Conservation (phyloP, 2,113 vertebrate species). For the Aepyceros melampus region DNA sequence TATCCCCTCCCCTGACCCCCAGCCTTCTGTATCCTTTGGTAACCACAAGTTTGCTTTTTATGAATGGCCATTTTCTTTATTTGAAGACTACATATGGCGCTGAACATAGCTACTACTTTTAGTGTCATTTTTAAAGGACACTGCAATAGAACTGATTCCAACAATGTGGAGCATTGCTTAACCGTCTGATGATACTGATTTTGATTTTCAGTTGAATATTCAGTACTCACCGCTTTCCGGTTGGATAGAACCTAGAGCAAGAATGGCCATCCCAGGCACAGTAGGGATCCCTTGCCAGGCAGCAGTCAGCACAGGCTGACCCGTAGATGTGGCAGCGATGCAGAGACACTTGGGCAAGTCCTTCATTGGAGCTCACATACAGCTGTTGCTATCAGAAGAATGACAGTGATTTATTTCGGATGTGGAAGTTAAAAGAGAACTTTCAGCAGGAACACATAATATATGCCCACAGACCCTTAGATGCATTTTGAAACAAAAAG, state of each 20-base stretch:
- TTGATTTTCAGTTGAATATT: neutral
- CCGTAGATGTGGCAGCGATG: slow-evolving; percentile 97
- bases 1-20: neutral
- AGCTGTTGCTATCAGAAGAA: slow-evolving; percentile 92
- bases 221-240: slow-evolving; percentile 90
- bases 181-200: neutral
- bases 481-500: slow-evolving; percentile 49
- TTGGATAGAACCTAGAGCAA: slow-evolving; percentile 96
- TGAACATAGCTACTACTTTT: neutral
- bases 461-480: neutral
- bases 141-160: neutral
- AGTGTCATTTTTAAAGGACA: neutral
- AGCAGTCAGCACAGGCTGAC: slow-evolving; percentile 96
- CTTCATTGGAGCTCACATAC: slow-evolving; percentile 94
- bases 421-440: neutral
- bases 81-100: neutral
- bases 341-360: slow-evolving; percentile 93
- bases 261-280: slow-evolving; percentile 97
- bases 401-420: slow-evolving; percentile 50
- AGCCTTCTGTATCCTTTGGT: neutral
- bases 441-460: neutral
- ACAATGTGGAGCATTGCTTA: too few relatives aligned
- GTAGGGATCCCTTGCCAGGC: slow-evolving; percentile 95
- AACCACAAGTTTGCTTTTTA: neutral
- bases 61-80: neutral